These are phyloP conservation scores for Andrena cerasifolii DNA, from an alignment of 1,140 invertebrate genomes.

Conservation along the genomic window DNA sequence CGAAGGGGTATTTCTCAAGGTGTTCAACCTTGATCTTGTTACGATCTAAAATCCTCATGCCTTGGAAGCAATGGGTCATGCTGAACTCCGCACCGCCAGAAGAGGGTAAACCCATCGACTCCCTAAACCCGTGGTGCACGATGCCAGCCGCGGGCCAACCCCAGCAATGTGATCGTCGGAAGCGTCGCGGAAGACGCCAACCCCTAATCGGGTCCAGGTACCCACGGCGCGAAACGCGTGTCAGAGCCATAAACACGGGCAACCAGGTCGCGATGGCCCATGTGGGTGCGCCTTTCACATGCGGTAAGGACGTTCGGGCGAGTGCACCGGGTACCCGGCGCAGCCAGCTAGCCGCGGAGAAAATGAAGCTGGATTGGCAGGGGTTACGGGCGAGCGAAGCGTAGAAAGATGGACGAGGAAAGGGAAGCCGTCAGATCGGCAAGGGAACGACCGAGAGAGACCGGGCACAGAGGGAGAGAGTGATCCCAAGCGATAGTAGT, in stretches of 20 bases:
- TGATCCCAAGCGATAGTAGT: conserved; percentile 57
- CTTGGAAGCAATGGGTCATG: no score
- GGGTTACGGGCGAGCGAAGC: conserved; percentile 25
- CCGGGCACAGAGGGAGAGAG: conserved; percentile 45
- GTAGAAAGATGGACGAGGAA: conserved; percentile 34
- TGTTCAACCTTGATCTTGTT: no score
- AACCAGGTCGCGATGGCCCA: conserved; percentile 32
- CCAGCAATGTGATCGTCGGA: no score
- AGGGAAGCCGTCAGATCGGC: conserved; percentile 42
- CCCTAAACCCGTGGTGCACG: no score
- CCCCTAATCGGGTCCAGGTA: no score
- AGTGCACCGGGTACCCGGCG: conserved; percentile 26
- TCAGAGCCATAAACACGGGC: conserved; percentile 50
- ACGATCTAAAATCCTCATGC: no score
- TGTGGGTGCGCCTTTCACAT: conserved; percentile 68
- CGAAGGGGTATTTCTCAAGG: no score
- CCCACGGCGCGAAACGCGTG: no score
- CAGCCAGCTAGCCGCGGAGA: conserved; percentile 43
- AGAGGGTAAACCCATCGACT: no score
- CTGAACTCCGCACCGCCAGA: no score
- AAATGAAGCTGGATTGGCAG: conserved; percentile 65
- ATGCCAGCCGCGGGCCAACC: no score
- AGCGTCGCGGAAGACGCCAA: no score
- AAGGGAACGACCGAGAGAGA: conserved; percentile 28
- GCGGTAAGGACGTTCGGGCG: conserved; percentile 62